phyloP scores from a whole-genome alignment of 1,140 invertebrate genomes.

The Leptopilina clavipes region DNA sequence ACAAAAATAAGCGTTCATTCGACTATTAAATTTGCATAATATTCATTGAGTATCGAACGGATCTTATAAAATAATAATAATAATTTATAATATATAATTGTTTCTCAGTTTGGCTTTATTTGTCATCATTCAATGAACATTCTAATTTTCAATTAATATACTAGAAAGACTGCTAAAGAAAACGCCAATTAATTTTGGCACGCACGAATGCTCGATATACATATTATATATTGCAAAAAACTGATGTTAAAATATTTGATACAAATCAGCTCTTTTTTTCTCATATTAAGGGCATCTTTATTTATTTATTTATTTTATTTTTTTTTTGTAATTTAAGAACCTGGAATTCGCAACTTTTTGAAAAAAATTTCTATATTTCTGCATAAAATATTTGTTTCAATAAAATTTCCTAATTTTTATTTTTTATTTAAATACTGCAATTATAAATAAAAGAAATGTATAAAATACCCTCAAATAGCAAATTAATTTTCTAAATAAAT shows the following conservation, averaged over 20 bases:
- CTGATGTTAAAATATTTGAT: not conserved
- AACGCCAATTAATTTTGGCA: conserved; percentile 15
- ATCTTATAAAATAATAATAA: not conserved
- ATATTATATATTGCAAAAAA: not conserved
- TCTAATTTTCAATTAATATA: not conserved
- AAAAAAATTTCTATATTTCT: not conserved
- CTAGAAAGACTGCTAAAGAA: conserved; percentile 27
- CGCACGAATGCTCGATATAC: conserved; percentile 23
- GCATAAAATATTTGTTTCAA: not conserved
- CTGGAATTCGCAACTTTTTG: not conserved
- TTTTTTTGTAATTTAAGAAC: not conserved
- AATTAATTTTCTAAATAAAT: no score
- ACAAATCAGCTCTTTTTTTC: not conserved
- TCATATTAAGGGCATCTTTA: not conserved
- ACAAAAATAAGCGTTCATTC: not conserved
- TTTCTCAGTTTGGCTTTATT: conserved; percentile 9
- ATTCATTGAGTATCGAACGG: not conserved
- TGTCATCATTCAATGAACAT: not conserved
- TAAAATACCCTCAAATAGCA: no score
- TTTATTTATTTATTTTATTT: not conserved
- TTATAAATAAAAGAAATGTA: no score
- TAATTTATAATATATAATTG: not conserved
- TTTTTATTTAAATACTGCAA: no score
- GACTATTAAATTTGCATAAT: not conserved
- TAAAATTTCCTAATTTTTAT: no score